Conservation (phyloP, 2,113 vertebrate genomes). For the Cacatua alba region DNA sequence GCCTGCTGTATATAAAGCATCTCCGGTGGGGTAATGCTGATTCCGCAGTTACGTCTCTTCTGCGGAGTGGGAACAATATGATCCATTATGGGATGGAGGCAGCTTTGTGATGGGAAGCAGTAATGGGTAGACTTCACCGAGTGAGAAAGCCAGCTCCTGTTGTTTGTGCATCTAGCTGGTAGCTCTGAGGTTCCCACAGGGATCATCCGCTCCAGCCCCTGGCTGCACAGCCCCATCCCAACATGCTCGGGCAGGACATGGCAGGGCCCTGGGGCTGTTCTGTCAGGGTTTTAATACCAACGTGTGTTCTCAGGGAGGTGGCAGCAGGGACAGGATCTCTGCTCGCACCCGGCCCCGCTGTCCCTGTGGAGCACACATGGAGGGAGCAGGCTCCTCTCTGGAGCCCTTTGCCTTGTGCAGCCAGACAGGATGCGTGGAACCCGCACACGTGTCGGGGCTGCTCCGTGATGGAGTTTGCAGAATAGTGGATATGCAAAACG, state of each 20-base stretch:
- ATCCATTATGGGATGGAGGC: constrained; percentile 41
- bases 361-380: rapidly evolving
- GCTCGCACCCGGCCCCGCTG: rapidly evolving
- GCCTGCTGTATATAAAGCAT: background rate
- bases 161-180: background rate
- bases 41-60: background rate
- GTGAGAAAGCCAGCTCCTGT: background rate
- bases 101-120: background rate
- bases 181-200: background rate
- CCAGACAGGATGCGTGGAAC: rapidly evolving
- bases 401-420: background rate
- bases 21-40: constrained; percentile 49
- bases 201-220: background rate
- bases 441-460: background rate
- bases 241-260: rapidly evolving
- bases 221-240: background rate
- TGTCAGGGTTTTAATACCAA: rapidly evolving
- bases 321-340: background rate
- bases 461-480: background rate
- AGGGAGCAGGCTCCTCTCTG: background rate
- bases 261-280: background rate
- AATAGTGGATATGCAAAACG: background rate
- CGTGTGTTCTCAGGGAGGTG: background rate
- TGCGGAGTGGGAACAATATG: background rate
- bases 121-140: background rate